phyloP scores from a whole-genome alignment of 2,113 vertebrate genomes.

The Bambusicola thoracicus region DNA sequence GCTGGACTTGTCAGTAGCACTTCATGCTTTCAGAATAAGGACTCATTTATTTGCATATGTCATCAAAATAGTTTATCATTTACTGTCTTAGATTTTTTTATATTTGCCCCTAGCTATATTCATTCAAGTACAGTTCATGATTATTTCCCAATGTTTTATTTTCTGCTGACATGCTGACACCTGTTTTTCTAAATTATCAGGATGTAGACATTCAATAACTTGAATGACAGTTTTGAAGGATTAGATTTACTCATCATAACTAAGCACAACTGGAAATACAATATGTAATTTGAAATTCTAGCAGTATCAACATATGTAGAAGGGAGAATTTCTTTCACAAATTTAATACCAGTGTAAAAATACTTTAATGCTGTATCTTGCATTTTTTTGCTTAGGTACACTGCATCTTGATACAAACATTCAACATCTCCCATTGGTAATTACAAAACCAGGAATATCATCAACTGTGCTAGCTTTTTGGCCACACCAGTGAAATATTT shows the following conservation, averaged over 20 bases:
- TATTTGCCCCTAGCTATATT: not conserved
- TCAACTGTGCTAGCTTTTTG: constrained; percentile 24
- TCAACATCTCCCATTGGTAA: not conserved
- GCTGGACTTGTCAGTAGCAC: not conserved
- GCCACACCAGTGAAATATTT: constrained; percentile 18
- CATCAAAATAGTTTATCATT: not conserved
- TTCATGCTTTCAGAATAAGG: not conserved
- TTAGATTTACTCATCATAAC: not conserved
- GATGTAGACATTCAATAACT: not conserved
- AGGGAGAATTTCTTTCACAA: not conserved
- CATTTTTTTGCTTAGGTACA: not conserved
- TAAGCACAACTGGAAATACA: not conserved
- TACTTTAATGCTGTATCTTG: not conserved
- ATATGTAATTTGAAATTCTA: not conserved
- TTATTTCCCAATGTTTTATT: not conserved
- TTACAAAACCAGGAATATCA: not conserved
- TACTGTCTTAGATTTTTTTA: not conserved
- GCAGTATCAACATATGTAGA: not conserved
- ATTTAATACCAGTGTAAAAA: not conserved
- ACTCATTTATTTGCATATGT: not conserved
- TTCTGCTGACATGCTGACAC: not conserved
- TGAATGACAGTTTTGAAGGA: not conserved
- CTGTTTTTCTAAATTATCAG: not conserved
- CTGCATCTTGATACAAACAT: not conserved
- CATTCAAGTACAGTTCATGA: not conserved